Evolutionary conservation across 1,140 invertebrate species (phyloP), one percentile per base, ranked within the genome.

Genomic region (Aculops lycopersici): DNA sequence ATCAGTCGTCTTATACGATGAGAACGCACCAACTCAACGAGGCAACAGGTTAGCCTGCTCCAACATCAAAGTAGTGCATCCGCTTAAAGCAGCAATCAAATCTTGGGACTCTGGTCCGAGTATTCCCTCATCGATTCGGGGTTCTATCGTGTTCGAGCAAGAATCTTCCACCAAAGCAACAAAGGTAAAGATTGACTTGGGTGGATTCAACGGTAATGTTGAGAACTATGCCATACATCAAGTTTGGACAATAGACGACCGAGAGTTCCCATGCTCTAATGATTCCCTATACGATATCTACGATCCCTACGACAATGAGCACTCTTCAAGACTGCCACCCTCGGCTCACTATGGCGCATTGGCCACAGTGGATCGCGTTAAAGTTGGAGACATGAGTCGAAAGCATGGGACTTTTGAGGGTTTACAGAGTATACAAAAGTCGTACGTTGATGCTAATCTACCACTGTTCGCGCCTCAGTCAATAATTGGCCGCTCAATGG

Each of bases 1-100:
- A 51, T 79, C 80, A 15, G 53, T 94, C 20, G 74, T 86, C 1
- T 68, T 90, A 35, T 79, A 78, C 48, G 79, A 80, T 55, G 77
- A 83, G 50, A 63, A 72, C 52, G 74, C 75, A 3, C 79, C 79
- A 1, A 68, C 72, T 45, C 76, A 77, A 1, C 60, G 80, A 43
- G 79, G 77, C 12, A 73, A 80, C 53, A 57, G 80, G 47, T 60
- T 90, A 49, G 78, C 77, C 0, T 92, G 83, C 57, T 71, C 76
- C 15, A 66, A 67, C 21, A 53, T 61, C 15, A 39, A 44, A 20
- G 37, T 38, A 4, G 37, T 49, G 12, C 46, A 49, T 36, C 46
- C 47, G 4, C 17, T 52, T 3, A 44, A 45, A 17, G 57, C 51
- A 0, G 37, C 44, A 16, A 49, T 52, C 2, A 43, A 43, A 2